These are phyloP conservation scores for Acanthis flammea DNA, from an alignment of 2,797 vertebrate species.

Conservation along the genomic window DNA sequence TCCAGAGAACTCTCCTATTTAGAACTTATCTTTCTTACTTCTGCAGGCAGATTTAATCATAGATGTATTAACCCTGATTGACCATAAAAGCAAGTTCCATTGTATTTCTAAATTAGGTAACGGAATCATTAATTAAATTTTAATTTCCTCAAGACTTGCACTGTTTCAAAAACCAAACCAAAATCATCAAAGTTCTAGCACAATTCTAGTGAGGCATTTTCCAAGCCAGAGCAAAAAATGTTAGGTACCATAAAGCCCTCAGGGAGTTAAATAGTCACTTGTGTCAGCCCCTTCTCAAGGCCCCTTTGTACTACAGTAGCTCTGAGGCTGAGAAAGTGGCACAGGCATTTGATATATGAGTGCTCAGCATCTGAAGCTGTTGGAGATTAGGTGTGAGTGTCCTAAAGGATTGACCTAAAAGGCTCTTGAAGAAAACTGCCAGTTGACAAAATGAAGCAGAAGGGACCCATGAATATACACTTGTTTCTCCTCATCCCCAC, in stretches of 20 bases:
- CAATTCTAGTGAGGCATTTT: not conserved
- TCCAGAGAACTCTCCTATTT: not conserved
- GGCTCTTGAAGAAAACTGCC: conserved; percentile 4
- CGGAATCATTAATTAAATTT: not conserved
- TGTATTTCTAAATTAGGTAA: not conserved
- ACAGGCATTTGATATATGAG: not conserved
- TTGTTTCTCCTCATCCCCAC: not conserved
- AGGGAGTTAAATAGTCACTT: not conserved
- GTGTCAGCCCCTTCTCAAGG: not conserved
- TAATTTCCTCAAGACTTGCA: not conserved
- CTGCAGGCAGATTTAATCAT: not conserved
- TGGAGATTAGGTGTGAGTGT: not conserved
- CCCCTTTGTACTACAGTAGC: not conserved
- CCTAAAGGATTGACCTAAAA: not conserved
- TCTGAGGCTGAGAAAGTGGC: not conserved
- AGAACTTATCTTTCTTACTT: not conserved
- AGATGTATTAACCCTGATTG: not conserved
- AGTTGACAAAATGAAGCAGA: conserved; percentile 36
- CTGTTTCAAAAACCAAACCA: not conserved
- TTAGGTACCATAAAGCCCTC: not conserved
- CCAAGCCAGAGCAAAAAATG: not conserved
- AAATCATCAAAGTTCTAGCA: fast-evolving
- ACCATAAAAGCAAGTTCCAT: not conserved
- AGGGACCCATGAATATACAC: not conserved
- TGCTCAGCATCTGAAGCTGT: not conserved